Evolutionary conservation across 2,797 vertebrate genomes (phyloP).

Genomic region (Pangasius larnaudii): DNA sequence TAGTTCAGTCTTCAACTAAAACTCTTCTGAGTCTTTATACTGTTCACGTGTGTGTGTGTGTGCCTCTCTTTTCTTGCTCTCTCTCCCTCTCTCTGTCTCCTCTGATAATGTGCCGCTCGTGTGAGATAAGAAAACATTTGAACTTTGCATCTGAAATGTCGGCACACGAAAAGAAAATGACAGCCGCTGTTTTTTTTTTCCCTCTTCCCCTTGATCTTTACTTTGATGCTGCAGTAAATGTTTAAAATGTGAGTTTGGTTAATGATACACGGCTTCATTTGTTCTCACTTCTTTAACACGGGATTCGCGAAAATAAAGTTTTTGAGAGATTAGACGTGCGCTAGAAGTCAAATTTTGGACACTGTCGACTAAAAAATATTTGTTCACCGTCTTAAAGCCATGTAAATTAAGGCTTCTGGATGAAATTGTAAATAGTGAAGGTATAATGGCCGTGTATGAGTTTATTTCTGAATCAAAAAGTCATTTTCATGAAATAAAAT

Average conservation of each 20-base stretch:
- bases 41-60: not conserved
- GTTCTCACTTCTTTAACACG: not conserved
- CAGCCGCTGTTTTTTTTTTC: not conserved
- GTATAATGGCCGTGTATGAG: no score
- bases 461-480: not conserved
- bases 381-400: not conserved
- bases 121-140: conserved; percentile 40
- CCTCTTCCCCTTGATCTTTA: not conserved
- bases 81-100: not conserved
- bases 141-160: conserved; percentile 28
- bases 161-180: conserved; percentile 19
- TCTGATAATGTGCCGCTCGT: conserved; percentile 41
- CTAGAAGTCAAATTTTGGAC: not conserved
- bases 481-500: no score
- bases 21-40: no score
- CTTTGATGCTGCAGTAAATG: not conserved
- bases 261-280: not conserved
- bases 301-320: not conserved
- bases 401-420: not conserved
- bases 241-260: not conserved
- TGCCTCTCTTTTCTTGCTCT: not conserved
- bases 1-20: no score
- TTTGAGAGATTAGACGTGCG: not conserved
- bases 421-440: not conserved
- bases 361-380: not conserved